Evolutionary conservation across 2,797 vertebrate species (phyloP).

Genomic region (Malurus splendens): DNA sequence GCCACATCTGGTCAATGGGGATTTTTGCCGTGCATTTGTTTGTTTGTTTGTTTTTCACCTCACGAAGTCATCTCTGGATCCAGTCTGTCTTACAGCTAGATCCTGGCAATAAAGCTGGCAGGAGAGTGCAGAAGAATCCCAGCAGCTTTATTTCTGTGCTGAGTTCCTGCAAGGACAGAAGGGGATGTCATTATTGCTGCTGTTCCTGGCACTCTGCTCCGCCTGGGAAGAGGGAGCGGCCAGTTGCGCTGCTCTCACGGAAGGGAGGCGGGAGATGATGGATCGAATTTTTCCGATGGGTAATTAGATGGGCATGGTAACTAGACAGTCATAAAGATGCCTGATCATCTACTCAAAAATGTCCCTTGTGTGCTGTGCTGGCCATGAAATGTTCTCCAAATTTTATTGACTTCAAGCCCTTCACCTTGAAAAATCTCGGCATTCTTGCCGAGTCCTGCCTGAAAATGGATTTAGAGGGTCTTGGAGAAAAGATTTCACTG

Average conservation of each 20-base stretch:
- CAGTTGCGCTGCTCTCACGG: neutral
- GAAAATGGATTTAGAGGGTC: neutral
- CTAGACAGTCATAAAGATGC: slow-evolving; percentile 11
- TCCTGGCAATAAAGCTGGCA: slow-evolving; percentile 15
- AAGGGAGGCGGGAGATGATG: neutral
- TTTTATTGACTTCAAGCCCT: neutral
- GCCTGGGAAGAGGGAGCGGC: neutral
- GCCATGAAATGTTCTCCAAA: neutral
- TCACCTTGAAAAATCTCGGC: neutral
- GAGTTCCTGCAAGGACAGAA: slow-evolving; percentile 22
- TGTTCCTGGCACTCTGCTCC: slow-evolving; percentile 30
- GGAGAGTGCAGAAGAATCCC: neutral
- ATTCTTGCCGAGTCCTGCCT: neutral
- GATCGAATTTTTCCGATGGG: slow-evolving; percentile 6
- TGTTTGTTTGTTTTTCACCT: neutral
- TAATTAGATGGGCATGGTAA: slow-evolving; percentile 27
- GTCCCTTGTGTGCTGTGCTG: neutral
- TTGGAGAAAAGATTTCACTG: neutral
- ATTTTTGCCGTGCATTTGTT: neutral
- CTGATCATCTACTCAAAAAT: neutral
- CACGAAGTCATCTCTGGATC: neutral
- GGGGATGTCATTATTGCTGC: slow-evolving; percentile 37
- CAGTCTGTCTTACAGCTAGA: neutral
- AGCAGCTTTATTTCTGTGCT: neutral
- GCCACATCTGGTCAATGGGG: neutral